Conservation (phyloP, 2,113 vertebrate species). For the Corythornis vintsioides region DNA sequence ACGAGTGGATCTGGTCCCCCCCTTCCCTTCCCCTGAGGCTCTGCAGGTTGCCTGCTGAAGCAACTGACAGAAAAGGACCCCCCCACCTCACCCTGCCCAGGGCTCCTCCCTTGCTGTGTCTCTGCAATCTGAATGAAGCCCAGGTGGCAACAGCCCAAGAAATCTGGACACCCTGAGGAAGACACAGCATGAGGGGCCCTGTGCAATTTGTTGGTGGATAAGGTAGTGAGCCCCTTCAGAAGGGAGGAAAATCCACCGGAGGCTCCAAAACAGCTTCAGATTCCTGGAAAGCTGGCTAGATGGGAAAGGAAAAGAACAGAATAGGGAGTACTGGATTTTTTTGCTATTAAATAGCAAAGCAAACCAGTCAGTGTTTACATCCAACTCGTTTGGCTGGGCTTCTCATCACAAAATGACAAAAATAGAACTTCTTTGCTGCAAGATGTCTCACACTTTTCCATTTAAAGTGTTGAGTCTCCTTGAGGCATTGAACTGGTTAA, state of each 20-base stretch:
- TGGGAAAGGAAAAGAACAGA: neutral
- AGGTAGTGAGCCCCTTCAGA: neutral
- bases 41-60: neutral
- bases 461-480: neutral
- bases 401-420: neutral
- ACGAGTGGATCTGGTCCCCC: too few species aligned
- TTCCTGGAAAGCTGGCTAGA: neutral
- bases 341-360: neutral
- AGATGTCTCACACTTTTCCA: neutral
- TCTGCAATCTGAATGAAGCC: neutral
- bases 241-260: neutral
- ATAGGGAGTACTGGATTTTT: neutral
- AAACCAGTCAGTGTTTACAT: slow-evolving; percentile 1
- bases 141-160: neutral
- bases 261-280: neutral
- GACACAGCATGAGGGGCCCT: neutral
- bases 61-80: too few species aligned
- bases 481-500: neutral
- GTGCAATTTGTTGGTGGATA: neutral
- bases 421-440: neutral
- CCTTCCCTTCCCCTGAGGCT: neutral
- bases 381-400: neutral
- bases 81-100: neutral
- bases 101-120: neutral
- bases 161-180: neutral